These are phyloP conservation scores for Shinisaurus crocodilurus DNA, from an alignment of 2,113 vertebrate species.

Conservation along the genomic window DNA sequence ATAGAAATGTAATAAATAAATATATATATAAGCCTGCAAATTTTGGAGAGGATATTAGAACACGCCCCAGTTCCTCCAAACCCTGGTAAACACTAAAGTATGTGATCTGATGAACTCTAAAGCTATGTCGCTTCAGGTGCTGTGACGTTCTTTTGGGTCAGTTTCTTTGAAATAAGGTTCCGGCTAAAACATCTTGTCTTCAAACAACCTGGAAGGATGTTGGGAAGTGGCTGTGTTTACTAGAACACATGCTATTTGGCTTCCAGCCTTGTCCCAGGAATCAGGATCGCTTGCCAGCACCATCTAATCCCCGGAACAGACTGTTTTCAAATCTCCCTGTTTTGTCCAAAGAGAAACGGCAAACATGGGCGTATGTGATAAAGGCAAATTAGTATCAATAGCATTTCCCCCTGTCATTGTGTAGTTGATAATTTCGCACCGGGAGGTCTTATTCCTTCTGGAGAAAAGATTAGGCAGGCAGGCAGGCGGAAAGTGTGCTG, in stretches of 20 bases:
- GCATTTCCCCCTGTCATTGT: neutral
- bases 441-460: neutral
- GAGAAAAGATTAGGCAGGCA: neutral
- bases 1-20: too few relatives aligned
- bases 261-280: neutral
- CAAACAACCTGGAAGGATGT: neutral
- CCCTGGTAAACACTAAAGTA: neutral
- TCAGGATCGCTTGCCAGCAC: neutral
- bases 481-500: neutral
- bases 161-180: neutral
- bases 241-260: neutral
- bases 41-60: too few relatives aligned
- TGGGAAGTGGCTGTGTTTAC: neutral
- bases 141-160: neutral
- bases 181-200: neutral
- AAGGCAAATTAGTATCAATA: neutral
- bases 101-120: neutral
- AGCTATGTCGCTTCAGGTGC: neutral
- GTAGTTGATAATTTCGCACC: neutral
- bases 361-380: neutral
- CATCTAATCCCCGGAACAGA: neutral
- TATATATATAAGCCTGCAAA: too few relatives aligned
- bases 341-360: neutral
- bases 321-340: neutral
- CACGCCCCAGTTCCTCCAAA: neutral